Evolutionary conservation across 2,888 invertebrate species (phyloP), one percentile per base, ranked within the genome.

Genomic region (Crepidodera aurea): DNA sequence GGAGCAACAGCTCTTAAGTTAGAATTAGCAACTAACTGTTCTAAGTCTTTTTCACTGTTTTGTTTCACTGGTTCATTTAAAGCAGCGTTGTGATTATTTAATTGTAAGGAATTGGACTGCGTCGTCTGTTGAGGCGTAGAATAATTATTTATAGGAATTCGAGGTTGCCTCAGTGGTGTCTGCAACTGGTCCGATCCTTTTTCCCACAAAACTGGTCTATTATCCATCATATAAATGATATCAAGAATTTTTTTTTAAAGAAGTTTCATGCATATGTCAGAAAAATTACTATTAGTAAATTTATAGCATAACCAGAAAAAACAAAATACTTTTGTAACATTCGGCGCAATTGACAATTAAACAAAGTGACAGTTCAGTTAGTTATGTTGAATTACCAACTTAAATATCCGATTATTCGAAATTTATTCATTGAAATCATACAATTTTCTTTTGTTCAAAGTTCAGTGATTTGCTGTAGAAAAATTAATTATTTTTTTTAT

Each of bases 1-100:
- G 85, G 83, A 19, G 87, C 87, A 57, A 86, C 85, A 12, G 83
- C 86, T 44, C 85, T 86, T 64, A 87, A 66, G 27, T 48, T 71
- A n/a, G 71, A 73, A 18, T 68, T 73, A 1, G 66, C 66, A 19
- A 70, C 53, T 44, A 69, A 67, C 37, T 69, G 66, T 39, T 70
- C 66, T 56, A 67, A 46, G 48, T 61, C 64, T 15, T 44, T 1
- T 7, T 53, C 54, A 22, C 10, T 37, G 29, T 27, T 58, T 58
- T 37, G 10, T 37, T 48, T 27, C 27, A 29, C 6, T 27, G 22
- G 16, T 22, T 34, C 60, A 53, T 48, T 53, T 37, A 16, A 27
- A 3, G 51, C 8, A 22, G 42, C 32, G 6, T 42, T 55, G n/a
- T 6, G 22, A 16, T 37, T 46, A 34, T 53, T 40, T 25, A 42